phyloP scores from a whole-genome alignment of 2,113 vertebrate genomes.

The Epinephelus lanceolatus region DNA sequence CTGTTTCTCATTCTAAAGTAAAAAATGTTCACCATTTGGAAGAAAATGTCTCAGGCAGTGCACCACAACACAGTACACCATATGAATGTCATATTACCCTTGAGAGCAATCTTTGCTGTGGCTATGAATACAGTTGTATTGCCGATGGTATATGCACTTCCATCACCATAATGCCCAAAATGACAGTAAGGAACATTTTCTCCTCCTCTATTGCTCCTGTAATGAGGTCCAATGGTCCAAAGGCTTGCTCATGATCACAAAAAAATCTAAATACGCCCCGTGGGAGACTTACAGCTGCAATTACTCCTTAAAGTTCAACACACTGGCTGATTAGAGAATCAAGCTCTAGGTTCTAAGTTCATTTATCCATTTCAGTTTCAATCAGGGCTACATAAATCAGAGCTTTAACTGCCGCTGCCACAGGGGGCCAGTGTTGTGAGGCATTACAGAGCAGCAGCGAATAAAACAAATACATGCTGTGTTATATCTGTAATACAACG shows the following conservation, averaged over 20 bases:
- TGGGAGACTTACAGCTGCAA: constrained; percentile 8
- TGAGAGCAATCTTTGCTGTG: constrained; percentile 22
- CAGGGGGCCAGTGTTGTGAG: constrained; percentile 54
- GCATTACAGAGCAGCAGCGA: neutral
- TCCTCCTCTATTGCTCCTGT: constrained; percentile 41
- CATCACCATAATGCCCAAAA: constrained; percentile 45
- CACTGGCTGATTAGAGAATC: constrained; percentile 25
- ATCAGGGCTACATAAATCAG: constrained; percentile 17
- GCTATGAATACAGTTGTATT: constrained; percentile 18
- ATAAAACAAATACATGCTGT: neutral
- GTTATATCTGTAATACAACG: neutral
- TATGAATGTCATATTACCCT: constrained; percentile 57
- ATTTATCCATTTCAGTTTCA: constrained; percentile 39
- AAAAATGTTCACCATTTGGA: constrained; percentile 6
- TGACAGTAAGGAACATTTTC: constrained; percentile 51
- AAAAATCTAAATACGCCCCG: constrained; percentile 29
- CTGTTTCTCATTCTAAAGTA: neutral
- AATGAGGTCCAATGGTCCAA: constrained; percentile 35
- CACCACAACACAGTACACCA: neutral
- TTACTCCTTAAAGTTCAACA: constrained; percentile 36
- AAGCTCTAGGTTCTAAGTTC: constrained; percentile 18
- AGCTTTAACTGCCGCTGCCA: constrained; percentile 37
- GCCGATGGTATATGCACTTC: constrained; percentile 16
- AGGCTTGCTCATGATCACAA: constrained; percentile 19
- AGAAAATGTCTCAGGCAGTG: constrained; percentile 4